These are phyloP conservation scores for Brachypteracias leptosomus DNA, from an alignment of 2,113 vertebrate genomes.

Conservation along the genomic window DNA sequence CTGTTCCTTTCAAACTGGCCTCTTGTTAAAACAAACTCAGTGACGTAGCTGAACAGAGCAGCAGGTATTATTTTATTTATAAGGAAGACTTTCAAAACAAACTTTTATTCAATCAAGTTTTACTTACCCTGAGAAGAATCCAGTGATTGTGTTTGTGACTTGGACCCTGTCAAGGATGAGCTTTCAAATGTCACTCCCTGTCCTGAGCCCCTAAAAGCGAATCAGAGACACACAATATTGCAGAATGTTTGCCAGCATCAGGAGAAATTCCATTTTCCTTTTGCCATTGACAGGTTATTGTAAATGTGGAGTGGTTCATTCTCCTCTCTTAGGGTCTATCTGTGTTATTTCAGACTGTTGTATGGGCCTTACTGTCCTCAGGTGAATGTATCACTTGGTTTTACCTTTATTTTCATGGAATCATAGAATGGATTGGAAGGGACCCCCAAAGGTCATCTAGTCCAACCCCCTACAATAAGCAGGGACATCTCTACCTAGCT, in stretches of 20 bases:
- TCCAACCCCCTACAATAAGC: too few relatives aligned
- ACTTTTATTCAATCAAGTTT: background rate
- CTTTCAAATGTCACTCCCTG: slow-evolving; percentile 53
- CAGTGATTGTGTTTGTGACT: slow-evolving; percentile 61
- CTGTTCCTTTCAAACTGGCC: background rate
- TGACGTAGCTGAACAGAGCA: background rate
- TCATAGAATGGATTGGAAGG: too few relatives aligned
- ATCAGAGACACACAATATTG: background rate
- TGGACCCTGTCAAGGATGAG: slow-evolving; percentile 41
- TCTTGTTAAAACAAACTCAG: background rate
- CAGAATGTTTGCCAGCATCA: background rate
- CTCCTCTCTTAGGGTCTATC: background rate
- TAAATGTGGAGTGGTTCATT: background rate
- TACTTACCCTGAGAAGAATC: slow-evolving; percentile 73
- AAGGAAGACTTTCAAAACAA: background rate
- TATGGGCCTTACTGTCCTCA: background rate
- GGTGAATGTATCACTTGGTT: background rate
- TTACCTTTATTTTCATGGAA: background rate
- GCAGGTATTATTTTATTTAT: background rate
- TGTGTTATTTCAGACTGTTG: background rate
- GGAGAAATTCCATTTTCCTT: background rate
- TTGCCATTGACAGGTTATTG: background rate
- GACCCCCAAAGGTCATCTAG: too few relatives aligned
- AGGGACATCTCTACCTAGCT: too few relatives aligned
- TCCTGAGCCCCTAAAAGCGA: slow-evolving; percentile 26